Percentiles rank a stretch among this genome's conserved stretches.
These are phyloP conservation scores for Dipodomys spectabilis DNA, from an alignment of 2,113 vertebrate genomes.

Conservation along the genomic window DNA sequence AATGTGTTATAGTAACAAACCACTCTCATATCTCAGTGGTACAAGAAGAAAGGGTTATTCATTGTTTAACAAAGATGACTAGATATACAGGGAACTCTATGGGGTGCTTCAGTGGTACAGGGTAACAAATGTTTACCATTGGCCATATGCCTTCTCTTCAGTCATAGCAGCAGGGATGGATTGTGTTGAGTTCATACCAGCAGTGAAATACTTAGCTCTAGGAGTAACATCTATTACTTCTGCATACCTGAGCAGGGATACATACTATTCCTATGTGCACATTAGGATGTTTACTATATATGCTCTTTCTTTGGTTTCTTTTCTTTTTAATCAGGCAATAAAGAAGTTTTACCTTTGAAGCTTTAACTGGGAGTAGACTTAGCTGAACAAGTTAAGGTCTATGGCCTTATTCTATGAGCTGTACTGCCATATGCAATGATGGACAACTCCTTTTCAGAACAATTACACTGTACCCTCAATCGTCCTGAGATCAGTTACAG, in stretches of 20 bases:
- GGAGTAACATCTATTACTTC: not conserved
- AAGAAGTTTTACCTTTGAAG: not conserved
- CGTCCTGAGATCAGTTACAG: not conserved
- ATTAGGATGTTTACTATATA: not conserved
- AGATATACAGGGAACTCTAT: not conserved
- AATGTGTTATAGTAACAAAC: not conserved
- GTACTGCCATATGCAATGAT: not conserved
- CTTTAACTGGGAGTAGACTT: not conserved
- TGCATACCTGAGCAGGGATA: not conserved
- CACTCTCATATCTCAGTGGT: not conserved
- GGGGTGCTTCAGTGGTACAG: not conserved
- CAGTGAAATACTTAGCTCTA: not conserved
- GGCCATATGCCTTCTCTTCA: not conserved
- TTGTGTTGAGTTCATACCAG: no score
- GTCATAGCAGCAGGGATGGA: no score
- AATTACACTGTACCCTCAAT: not conserved
- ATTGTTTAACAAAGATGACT: slow-evolving; percentile 9
- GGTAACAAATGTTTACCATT: not conserved
- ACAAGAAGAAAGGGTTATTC: not conserved
- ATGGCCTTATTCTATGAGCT: not conserved
- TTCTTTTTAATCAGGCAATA: not conserved
- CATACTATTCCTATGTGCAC: not conserved
- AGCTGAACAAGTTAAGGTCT: not conserved
- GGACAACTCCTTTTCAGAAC: not conserved
- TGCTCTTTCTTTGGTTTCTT: not conserved